Base-by-base conservation (phyloP, 2,113 vertebrate genomes). In the Notiomystis cincta region DNA sequence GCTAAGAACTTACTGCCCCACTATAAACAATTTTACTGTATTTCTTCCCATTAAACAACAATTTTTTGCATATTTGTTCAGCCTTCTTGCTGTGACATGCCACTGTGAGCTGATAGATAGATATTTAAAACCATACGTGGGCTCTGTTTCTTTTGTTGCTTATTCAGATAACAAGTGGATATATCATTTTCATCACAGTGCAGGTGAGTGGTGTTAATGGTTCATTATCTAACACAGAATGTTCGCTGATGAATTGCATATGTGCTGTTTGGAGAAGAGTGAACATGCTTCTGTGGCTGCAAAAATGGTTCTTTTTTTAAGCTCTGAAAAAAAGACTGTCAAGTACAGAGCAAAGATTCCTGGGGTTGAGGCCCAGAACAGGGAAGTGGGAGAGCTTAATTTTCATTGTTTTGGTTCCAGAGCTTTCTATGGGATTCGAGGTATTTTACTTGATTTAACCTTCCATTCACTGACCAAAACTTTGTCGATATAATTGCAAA, bases 1-100 rank as follows among this genome's bases (percentile, higher is more conserved):
- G 27, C 72, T 96, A 94, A 97, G 96, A 98, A 94, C 87, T 90
- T 20, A 66, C 76, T 96, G 87, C 87, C 95, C 92, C 83, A 91
- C 94, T 95, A 95, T 95, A 97, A 97, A 96, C 84, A 98, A 96
- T 97, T 97, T 96, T 95, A 97, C 96, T 97, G 57, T 97, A 97
- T 97, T 97, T 97, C 91, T 95, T 27, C 87, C 86, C 91, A 91
- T 97, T 97, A 97, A 97, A 96, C 84, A 97, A 85, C 90, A 80
- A 92, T 96, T 98, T 97, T 96, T 98, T 97, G 91, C 47, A 72
- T 96, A 97, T 97, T 97, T 98, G 87, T 97, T 98, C 96, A 97
- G 95, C 93, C 86, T 97, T 92, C 97, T 87, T 95, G 87, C 76
- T 96, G 92, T 97, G 97, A 96, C 87, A 64, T 89, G 94, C 94